Base-by-base conservation (phyloP, 2,888 invertebrate species). In the Uloborus plumipes region DNA sequence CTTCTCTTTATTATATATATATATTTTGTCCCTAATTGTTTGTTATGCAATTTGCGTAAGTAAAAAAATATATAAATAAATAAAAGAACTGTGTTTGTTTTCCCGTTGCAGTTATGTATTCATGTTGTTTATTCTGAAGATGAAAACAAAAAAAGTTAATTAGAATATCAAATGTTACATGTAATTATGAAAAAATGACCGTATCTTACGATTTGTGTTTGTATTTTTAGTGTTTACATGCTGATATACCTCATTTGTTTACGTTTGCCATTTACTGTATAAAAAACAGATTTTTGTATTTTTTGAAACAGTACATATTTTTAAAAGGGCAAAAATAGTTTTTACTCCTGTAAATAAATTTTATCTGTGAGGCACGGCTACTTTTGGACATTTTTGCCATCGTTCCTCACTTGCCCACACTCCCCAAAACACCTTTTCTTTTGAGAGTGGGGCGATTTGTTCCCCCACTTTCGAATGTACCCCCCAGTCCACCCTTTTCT, bases 211-310 rank as follows among this genome's bases (percentile, higher is more conserved):
- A 22, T 65, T 80, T 73, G 67, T 80, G 73, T 80, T 80, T 55
- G 73, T 80, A 67, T 73, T 72, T 70, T 82, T 72, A 82, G 65
- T 82, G 72, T 82, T 72, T 62, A 72, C 70, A 66, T 76, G 62
- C 76, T 71, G 82, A 82, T 75, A 82, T 76, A 76, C 82, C 82
- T 82, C 82, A 82, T 82, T 65, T 82, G 76, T 82, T 82, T 80
- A 80, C 64, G 62, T 69, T 74, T 82, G 76, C 76, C 76, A 76
- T 81, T 80, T 59, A 75, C 70, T 75, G 70, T 81, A 22, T 75
- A 70, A 71, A 70, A 55, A 51, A 75, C 58, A 22, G 62, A 39
- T 65, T 72, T 39, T 39, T 81, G 49, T 74, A 75, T 81, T 80
- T 80, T 69, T 70, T 81, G 58, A 78, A 50, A 71, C 65, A 76